phyloP scores from a whole-genome alignment of 2,113 vertebrate species.

The Centropus bengalensis region DNA sequence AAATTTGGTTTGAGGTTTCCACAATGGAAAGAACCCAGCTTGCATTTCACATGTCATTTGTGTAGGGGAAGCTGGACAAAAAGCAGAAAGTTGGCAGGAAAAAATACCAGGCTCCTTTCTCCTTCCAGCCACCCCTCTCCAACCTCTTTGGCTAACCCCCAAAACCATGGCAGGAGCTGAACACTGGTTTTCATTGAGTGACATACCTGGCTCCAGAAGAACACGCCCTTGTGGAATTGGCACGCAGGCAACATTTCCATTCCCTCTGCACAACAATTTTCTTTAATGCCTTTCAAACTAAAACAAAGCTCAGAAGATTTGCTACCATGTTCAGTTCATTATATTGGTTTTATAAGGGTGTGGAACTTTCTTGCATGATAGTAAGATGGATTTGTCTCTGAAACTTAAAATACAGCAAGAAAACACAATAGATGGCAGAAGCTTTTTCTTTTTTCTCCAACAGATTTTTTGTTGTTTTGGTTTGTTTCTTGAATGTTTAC shows the following conservation, averaged over 20 bases:
- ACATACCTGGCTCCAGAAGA: conserved; percentile 62
- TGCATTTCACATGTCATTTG: conserved; percentile 58
- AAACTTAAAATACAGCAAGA: conserved; percentile 7
- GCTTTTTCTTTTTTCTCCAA: background rate
- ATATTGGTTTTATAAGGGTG: conserved; percentile 41
- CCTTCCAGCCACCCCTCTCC: conserved; percentile 19
- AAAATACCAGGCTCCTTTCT: conserved; percentile 45
- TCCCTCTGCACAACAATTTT: conserved; percentile 25
- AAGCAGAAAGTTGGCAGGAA: conserved; percentile 54
- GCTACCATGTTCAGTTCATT: conserved; percentile 35
- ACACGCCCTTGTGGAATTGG: conserved; percentile 62
- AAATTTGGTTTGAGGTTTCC: conserved; percentile 52
- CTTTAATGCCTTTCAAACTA: conserved; percentile 51
- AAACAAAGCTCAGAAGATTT: conserved; percentile 49
- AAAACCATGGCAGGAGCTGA: conserved; percentile 59
- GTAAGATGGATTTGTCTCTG: conserved; percentile 15
- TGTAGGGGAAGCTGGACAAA: conserved; percentile 48
- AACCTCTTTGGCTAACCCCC: conserved; percentile 48
- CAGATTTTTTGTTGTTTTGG: background rate
- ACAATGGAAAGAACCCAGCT: conserved; percentile 10
- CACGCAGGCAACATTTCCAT: conserved; percentile 34
- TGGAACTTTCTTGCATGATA: conserved; percentile 15
- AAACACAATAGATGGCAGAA: background rate
- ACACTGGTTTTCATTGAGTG: conserved; percentile 61
- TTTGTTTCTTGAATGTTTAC: conserved; percentile 15